phyloP scores from a whole-genome alignment of 2,888 invertebrate genomes.

The Eilema sororculum region DNA sequence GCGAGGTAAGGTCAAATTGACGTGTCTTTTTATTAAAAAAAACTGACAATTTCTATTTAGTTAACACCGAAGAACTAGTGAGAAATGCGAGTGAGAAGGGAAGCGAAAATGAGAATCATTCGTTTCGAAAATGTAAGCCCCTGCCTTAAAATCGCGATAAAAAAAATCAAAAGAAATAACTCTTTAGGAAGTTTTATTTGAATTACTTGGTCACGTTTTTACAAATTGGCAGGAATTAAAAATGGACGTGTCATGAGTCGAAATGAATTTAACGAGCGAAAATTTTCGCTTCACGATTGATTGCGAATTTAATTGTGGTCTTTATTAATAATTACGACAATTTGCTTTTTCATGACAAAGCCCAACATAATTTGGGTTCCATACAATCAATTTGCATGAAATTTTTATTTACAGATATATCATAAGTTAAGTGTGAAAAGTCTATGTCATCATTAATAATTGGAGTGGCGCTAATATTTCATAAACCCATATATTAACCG shows the following conservation, averaged over 20 bases:
- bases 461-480: too few relatives aligned
- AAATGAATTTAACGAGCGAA: not conserved
- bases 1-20: too few relatives aligned
- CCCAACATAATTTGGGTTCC: not conserved
- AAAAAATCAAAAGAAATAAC: not conserved
- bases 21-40: too few relatives aligned
- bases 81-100: too few relatives aligned
- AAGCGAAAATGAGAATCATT: too few relatives aligned
- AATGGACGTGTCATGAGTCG: not conserved
- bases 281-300: not conserved
- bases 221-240: not conserved
- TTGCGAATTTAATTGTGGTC: not conserved
- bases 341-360: not conserved
- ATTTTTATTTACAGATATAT: not conserved
- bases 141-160: not conserved
- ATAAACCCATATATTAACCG: too few relatives aligned
- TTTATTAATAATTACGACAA: not conserved
- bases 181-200: not conserved
- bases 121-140: too few relatives aligned
- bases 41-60: too few relatives aligned
- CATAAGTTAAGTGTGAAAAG: too few relatives aligned
- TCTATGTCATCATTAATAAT: too few relatives aligned
- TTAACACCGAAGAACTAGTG: too few relatives aligned
- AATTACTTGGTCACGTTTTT: not conserved
- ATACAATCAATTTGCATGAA: not conserved